Conservation (phyloP, 2,797 vertebrate genomes). For the Bovichtus diacanthus region DNA sequence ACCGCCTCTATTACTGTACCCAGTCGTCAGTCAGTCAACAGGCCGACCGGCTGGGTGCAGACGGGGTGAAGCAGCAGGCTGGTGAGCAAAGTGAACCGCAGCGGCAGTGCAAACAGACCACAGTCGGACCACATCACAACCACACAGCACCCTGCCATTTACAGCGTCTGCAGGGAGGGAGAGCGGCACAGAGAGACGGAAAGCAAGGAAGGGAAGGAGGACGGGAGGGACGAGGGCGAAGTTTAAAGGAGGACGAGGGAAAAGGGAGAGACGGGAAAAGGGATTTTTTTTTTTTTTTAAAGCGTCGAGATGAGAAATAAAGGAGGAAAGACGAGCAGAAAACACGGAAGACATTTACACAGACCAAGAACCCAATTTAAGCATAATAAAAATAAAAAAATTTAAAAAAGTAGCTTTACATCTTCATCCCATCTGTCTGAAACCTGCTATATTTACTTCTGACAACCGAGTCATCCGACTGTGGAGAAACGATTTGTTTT, state of each 20-base stretch:
- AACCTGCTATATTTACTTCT: constrained; percentile 41
- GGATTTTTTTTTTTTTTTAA: background rate
- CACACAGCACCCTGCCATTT: constrained; percentile 74
- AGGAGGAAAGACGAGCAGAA: too few species aligned
- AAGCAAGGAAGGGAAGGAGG: constrained; percentile 4
- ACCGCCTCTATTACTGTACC: constrained; percentile 50
- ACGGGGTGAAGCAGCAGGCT: constrained; percentile 64
- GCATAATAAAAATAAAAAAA: too few species aligned
- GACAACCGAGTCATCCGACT: constrained; percentile 45
- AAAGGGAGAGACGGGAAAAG: constrained; percentile 3
- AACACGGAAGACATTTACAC: constrained; percentile 22
- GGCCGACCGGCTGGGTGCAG: constrained; percentile 53
- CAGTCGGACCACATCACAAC: constrained; percentile 78
- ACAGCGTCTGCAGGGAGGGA: constrained; percentile 54
- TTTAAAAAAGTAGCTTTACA: constrained; percentile 51
- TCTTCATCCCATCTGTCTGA: constrained; percentile 33
- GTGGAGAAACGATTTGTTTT: constrained; percentile 46
- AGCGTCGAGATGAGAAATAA: too few species aligned
- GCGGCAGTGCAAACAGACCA: constrained; percentile 76
- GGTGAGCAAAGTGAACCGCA: constrained; percentile 72
- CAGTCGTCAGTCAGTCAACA: constrained; percentile 62
- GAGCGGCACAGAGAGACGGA: background rate
- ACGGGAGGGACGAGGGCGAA: background rate
- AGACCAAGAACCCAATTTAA: constrained; percentile 40
- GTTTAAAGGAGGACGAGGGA: background rate